These are phyloP conservation scores for Agrotis segetum DNA, from an alignment of 2,888 invertebrate genomes.

Conservation along the genomic window DNA sequence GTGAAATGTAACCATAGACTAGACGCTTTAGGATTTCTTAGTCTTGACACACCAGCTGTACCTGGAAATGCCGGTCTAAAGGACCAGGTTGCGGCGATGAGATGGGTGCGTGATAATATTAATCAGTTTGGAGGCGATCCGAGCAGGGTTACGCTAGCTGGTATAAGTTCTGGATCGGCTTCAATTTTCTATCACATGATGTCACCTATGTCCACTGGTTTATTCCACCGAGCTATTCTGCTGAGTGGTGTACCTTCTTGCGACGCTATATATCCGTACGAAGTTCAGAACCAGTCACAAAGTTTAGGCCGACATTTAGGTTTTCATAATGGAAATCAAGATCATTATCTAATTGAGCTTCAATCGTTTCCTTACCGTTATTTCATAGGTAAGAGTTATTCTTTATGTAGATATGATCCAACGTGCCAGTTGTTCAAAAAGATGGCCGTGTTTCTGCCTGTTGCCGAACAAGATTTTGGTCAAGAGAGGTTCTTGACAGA, in stretches of 20 bases:
- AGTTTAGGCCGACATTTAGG: constrained; percentile 36
- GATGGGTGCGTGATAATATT: constrained; percentile 76
- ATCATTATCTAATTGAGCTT: constrained; percentile 30
- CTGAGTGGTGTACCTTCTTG: constrained; percentile 62
- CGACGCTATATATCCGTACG: constrained; percentile 28
- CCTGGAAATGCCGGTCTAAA: constrained; percentile 92
- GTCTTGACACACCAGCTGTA: constrained; percentile 86
- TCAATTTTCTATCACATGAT: constrained; percentile 27
- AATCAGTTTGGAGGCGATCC: constrained; percentile 74
- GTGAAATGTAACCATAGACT: constrained; percentile 90
- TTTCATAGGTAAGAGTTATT: constrained; percentile 25
- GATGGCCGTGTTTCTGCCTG: constrained; percentile 37
- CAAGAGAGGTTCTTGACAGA: constrained; percentile 24
- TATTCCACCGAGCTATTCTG: constrained; percentile 29
- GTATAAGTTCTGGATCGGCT: constrained; percentile 56
- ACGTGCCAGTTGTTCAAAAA: constrained; percentile 31
- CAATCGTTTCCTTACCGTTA: constrained; percentile 31
- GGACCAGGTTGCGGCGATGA: constrained; percentile 75
- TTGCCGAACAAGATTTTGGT: constrained; percentile 41
- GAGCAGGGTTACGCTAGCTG: constrained; percentile 71
- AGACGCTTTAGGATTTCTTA: constrained; percentile 89
- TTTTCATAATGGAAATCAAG: constrained; percentile 19
- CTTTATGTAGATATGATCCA: constrained; percentile 15
- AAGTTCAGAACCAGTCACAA: constrained; percentile 21
- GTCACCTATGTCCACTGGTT: constrained; percentile 33